Conservation (phyloP, 2,888 invertebrate species). For the Eremobia ochroleuca region DNA sequence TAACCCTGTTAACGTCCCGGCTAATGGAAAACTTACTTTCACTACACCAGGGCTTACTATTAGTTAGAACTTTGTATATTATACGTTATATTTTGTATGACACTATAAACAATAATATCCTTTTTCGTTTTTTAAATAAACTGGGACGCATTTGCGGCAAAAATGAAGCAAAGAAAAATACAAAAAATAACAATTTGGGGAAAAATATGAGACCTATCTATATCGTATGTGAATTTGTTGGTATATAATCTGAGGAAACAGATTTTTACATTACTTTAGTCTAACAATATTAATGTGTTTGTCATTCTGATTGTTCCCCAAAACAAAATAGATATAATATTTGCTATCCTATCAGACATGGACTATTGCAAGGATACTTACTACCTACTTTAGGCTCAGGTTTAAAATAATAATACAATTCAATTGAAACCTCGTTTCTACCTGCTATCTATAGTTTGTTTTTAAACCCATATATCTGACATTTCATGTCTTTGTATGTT, state of each 20-base stretch:
- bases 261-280: background rate
- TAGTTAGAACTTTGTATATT: slow-evolving; percentile 6
- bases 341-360: background rate
- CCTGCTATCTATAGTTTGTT: background rate
- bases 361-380: too few species aligned
- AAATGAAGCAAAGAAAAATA: background rate
- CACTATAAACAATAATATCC: background rate
- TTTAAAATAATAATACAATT: background rate
- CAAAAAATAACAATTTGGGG: too few species aligned
- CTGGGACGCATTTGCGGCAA: too few species aligned
- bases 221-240: background rate
- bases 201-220: background rate
- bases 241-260: background rate
- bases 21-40: slow-evolving; percentile 46
- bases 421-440: background rate
- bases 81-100: background rate
- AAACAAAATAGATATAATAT: background rate
- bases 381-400: too few species aligned
- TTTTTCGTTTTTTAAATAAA: background rate
- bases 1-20: slow-evolving; percentile 48
- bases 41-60: slow-evolving; percentile 17
- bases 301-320: background rate
- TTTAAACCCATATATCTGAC: too few species aligned
- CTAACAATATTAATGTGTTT: background rate
- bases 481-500: too few species aligned